A percentile compares a stretch with the other conserved stretches of the same genome.
Conservation (phyloP, 1,140 invertebrate genomes). For the Zophobas morio region DNA sequence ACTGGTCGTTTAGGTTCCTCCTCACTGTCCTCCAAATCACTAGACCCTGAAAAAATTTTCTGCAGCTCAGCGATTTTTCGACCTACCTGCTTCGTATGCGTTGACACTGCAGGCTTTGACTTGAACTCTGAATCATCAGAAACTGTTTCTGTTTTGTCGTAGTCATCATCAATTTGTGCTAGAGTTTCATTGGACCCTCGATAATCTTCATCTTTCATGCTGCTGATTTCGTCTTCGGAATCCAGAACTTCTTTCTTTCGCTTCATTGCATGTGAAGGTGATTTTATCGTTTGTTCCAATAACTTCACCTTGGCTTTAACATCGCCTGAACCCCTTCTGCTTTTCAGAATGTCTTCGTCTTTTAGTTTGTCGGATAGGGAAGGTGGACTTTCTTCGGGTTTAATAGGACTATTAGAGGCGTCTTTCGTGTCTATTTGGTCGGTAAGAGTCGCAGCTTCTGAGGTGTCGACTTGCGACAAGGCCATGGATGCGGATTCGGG, state of each 20-base stretch:
- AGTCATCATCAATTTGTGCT: conserved; percentile 65
- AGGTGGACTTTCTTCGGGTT: conserved; percentile 61
- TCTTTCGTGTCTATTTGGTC: conserved; percentile 70
- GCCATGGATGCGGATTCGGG: conserved; percentile 63
- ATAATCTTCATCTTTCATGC: conserved; percentile 64
- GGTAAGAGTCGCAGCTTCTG: conserved; percentile 69
- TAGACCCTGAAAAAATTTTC: conserved; percentile 66
- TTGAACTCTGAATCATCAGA: conserved; percentile 46
- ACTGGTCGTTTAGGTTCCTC: conserved; percentile 28
- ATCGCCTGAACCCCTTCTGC: conserved; percentile 67
- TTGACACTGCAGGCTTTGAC: conserved; percentile 53
- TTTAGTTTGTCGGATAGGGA: conserved; percentile 56
- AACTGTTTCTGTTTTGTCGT: conserved; percentile 57
- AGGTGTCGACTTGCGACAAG: conserved; percentile 67
- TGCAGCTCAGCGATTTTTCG: conserved; percentile 70
- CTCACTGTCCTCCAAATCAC: conserved; percentile 47
- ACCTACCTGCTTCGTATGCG: conserved; percentile 65
- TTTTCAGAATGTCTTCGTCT: conserved; percentile 64
- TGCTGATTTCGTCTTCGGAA: conserved; percentile 66
- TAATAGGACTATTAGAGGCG: conserved; percentile 68
- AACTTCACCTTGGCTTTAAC: conserved; percentile 69
- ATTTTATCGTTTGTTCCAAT: conserved; percentile 65
- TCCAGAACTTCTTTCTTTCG: conserved; percentile 61
- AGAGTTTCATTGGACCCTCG: conserved; percentile 65
- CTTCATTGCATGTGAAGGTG: conserved; percentile 55